Evolutionary conservation across 2,888 invertebrate species (phyloP), one percentile per base, ranked within the genome.

Genomic region (Xestoiulus laeticollis): DNA sequence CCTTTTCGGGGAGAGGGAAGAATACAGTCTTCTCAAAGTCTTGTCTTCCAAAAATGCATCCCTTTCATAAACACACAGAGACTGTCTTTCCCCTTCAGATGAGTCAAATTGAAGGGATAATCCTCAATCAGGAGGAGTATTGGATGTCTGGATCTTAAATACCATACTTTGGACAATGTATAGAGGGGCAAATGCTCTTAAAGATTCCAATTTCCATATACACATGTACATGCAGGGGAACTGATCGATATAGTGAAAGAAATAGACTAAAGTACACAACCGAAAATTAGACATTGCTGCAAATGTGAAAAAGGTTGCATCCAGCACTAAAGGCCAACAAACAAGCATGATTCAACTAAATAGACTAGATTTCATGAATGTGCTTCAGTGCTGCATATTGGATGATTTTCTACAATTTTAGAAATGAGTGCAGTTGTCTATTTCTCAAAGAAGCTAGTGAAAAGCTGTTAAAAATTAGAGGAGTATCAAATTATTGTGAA

Each of bases 51-150:
- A 68, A 68, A 68, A 26, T 68, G 68, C 68, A 68, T 68, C 68
- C 68, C 68, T 68, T 68, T 68, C 68, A 68, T 68, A 68, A 68
- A 68, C 68, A 68, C 26, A 68, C 68, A 22, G 68, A 68, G 22
- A 26, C 68, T 68, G 68, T 68, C 68, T 68, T 68, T 68, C 68
- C 22, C 68, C 10, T 26, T 68, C 26, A 26, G n/a, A 68, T 68
- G 68, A 68, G 68, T 68, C 22, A 26, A 68, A 68, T 68, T 68
- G 68, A 68, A 68, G n/a, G 26, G 68, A 68, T 68, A 68, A 68
- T 68, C 68, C 68, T 68, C 68, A 68, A 68, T 68, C 26, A 68
- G 68, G 68, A 68, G 68, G 68, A 26, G 26, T 68, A 68, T 68
- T 68, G 68, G 68, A 1, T 26, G 68, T n/a, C n/a, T 22, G 68